Conservation (phyloP, 2,113 vertebrate genomes). For the Anser cygnoides region DNA sequence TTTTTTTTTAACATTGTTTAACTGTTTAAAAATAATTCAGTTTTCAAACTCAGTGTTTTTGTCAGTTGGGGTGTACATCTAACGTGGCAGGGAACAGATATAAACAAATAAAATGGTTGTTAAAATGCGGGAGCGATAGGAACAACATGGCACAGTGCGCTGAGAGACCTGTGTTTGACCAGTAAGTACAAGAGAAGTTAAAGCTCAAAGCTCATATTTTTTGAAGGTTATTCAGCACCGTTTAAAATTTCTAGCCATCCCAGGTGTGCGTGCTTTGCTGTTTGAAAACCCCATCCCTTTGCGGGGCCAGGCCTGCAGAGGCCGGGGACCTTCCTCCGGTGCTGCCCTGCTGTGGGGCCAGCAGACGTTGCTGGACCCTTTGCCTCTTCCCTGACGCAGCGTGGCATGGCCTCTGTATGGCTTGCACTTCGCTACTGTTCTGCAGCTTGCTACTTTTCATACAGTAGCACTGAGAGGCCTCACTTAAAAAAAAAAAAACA, state of each 20-base stretch:
- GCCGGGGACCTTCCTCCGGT: background rate
- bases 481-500: too few species aligned
- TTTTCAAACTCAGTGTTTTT: background rate
- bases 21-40: rapidly evolving
- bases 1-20: background rate
- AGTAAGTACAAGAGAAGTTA: background rate
- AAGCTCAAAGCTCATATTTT: background rate
- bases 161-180: background rate
- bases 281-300: background rate
- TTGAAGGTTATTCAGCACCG: background rate
- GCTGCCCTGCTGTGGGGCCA: background rate
- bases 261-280: rapidly evolving
- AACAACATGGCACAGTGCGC: background rate
- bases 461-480: background rate
- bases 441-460: background rate
- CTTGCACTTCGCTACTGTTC: background rate
- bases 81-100: background rate
- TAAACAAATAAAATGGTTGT: background rate
- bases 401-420: rapidly evolving
- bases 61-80: background rate
- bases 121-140: background rate
- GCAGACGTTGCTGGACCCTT: background rate
- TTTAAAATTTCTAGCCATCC: background rate
- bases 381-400: background rate
- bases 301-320: background rate